These are phyloP conservation scores for Ecdyonurus torrentis DNA, from an alignment of 2,888 invertebrate species.

Conservation along the genomic window DNA sequence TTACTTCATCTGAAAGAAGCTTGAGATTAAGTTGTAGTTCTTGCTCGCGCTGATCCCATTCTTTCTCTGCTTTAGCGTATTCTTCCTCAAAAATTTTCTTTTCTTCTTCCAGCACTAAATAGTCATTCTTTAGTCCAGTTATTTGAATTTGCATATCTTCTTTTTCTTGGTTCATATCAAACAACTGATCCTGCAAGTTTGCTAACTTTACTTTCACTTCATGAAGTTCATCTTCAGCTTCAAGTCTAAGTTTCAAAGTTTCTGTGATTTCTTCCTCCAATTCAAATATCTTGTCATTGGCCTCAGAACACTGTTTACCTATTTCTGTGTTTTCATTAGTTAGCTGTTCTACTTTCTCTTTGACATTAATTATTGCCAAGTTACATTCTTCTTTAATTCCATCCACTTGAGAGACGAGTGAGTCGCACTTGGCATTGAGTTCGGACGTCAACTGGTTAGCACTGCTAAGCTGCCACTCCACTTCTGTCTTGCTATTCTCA, in stretches of 20 bases:
- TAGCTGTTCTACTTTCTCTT: neutral
- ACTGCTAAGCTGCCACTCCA: neutral
- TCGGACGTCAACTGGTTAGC: neutral
- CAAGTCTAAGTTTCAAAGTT: neutral
- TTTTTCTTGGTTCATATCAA: neutral
- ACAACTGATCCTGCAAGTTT: neutral
- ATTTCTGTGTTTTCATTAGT: neutral
- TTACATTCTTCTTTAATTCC: neutral
- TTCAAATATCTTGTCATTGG: neutral
- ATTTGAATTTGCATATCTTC: neutral
- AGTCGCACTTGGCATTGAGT: neutral
- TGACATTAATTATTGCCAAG: neutral
- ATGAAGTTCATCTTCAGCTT: neutral
- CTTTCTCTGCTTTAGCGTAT: conserved; percentile 1
- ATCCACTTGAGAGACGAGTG: neutral
- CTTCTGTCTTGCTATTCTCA: neutral
- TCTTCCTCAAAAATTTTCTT: neutral
- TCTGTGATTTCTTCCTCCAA: neutral
- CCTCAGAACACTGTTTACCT: neutral
- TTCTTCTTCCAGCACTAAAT: neutral
- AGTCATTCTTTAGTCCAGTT: neutral
- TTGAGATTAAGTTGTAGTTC: neutral
- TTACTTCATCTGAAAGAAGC: neutral
- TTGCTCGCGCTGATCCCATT: neutral
- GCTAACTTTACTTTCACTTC: neutral